Conservation (phyloP, 1,140 invertebrate species). For the Solen grandis region DNA sequence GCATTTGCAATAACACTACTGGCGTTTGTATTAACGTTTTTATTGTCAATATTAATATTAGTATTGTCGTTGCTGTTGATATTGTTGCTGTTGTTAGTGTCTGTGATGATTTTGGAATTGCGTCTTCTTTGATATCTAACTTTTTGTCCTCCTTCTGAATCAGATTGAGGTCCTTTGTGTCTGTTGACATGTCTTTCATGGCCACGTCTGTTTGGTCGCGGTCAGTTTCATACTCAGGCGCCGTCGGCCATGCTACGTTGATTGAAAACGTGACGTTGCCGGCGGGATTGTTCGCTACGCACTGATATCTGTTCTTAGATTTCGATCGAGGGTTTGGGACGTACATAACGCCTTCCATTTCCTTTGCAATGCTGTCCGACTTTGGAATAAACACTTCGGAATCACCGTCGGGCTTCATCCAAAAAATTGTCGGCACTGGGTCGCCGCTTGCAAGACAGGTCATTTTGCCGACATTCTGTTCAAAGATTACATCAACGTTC, state of each 20-base stretch:
- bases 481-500: constrained; percentile 77
- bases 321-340: constrained; percentile 65
- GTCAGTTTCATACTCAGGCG: constrained; percentile 23
- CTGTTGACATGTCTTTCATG: constrained; percentile 40
- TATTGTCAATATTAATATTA: neutral
- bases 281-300: constrained; percentile 78
- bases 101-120: constrained; percentile 10
- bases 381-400: constrained; percentile 68
- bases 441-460: constrained; percentile 77
- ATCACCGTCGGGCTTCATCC: constrained; percentile 76
- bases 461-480: constrained; percentile 70
- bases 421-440: constrained; percentile 77
- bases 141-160: constrained; percentile 26
- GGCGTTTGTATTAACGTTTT: constrained; percentile 34
- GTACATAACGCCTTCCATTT: constrained; percentile 73
- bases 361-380: constrained; percentile 58
- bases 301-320: constrained; percentile 73
- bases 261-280: constrained; percentile 79
- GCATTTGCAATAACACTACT: constrained; percentile 38
- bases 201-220: constrained; percentile 30
- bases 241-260: constrained; percentile 76
- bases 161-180: constrained; percentile 20
- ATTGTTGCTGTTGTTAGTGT: constrained; percentile 3
- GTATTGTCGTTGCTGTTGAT: neutral
- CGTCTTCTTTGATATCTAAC: constrained; percentile 21